phyloP scores from a whole-genome alignment of 1,140 invertebrate species.

The Nasonia vitripennis region DNA sequence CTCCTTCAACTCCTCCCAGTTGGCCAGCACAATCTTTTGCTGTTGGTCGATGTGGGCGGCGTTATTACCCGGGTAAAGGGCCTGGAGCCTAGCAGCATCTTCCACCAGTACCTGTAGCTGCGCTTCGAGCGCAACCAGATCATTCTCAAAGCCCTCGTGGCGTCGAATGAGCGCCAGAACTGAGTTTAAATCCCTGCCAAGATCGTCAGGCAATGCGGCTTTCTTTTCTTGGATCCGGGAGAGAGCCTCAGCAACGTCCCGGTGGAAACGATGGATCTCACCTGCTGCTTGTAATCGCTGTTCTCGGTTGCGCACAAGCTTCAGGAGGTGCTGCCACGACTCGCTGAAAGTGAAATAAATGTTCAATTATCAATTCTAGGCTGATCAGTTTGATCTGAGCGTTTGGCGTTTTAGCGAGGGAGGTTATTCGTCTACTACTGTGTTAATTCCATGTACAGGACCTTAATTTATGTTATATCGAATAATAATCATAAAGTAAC shows the following conservation, averaged over 20 bases:
- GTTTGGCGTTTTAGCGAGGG: background rate
- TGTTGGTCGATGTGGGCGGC: constrained; percentile 91
- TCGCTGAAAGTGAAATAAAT: constrained; percentile 74
- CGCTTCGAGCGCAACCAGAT: constrained; percentile 93
- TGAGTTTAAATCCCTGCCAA: constrained; percentile 92
- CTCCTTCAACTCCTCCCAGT: constrained; percentile 92
- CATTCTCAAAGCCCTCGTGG: constrained; percentile 97
- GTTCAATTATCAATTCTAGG: background rate
- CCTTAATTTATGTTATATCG: background rate
- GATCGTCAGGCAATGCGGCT: constrained; percentile 87
- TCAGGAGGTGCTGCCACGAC: constrained; percentile 91
- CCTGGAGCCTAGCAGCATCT: constrained; percentile 91
- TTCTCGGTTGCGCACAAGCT: constrained; percentile 90
- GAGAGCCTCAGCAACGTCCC: constrained; percentile 94
- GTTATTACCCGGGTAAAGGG: constrained; percentile 94
- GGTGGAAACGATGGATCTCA: constrained; percentile 97
- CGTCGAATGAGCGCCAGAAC: constrained; percentile 88
- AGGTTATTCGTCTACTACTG: background rate
- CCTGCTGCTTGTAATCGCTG: constrained; percentile 92
- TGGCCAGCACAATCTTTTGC: constrained; percentile 87
- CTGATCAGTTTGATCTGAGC: background rate
- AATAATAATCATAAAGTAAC: constrained; percentile 14
- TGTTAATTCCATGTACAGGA: constrained; percentile 38
- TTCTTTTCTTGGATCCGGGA: constrained; percentile 93
- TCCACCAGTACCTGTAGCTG: constrained; percentile 94